phyloP scores from a whole-genome alignment of 1,140 invertebrate genomes.

The Theocolax elegans region DNA sequence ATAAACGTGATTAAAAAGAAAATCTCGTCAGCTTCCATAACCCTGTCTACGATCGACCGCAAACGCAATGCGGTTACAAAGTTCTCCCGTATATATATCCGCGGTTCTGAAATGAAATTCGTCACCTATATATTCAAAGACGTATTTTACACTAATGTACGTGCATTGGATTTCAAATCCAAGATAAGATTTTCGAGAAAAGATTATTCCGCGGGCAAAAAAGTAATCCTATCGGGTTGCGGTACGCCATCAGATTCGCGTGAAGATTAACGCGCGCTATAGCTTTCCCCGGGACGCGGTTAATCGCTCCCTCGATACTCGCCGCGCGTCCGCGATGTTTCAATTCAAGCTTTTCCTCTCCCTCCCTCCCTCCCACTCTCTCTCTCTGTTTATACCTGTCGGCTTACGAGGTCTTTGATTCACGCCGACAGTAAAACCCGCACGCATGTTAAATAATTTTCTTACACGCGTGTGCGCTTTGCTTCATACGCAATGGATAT shows the following conservation, averaged over 20 bases:
- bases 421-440: not conserved
- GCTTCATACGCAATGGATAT: too few relatives aligned
- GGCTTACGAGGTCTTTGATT: not conserved
- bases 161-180: not conserved
- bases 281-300: not conserved
- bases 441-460: slow-evolving; percentile 11
- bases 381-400: not conserved
- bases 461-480: not conserved
- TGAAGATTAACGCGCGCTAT: slow-evolving; percentile 5
- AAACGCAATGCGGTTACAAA: not conserved
- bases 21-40: too few relatives aligned
- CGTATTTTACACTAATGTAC: not conserved
- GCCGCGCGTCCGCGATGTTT: not conserved
- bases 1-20: too few relatives aligned
- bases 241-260: not conserved
- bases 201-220: slow-evolving; percentile 24
- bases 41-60: too few relatives aligned
- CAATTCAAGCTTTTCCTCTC: slow-evolving; percentile 2
- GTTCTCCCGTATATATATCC: too few relatives aligned
- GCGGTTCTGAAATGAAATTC: slow-evolving; percentile 4
- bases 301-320: slow-evolving; percentile 1
- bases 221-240: slow-evolving; percentile 19
- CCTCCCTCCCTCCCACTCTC: not conserved
- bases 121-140: not conserved
- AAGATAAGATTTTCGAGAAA: not conserved